Percentiles rank a stretch among this genome's conserved stretches.
These are phyloP conservation scores for Vollenhovia emeryi DNA, from an alignment of 1,140 invertebrate genomes.

Conservation along the genomic window DNA sequence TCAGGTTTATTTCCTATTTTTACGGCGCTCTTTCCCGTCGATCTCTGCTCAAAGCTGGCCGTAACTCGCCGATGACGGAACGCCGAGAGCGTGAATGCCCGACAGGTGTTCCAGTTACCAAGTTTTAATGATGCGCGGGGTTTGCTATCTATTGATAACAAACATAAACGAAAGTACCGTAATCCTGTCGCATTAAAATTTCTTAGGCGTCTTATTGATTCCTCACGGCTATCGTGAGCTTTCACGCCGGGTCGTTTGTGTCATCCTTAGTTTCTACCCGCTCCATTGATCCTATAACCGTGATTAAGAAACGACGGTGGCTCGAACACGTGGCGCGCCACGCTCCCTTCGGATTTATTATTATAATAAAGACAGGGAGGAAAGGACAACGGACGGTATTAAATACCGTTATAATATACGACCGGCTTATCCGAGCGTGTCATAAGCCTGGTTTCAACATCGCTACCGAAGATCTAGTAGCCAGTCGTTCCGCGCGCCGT, in stretches of 20 bases:
- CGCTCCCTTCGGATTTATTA: neutral
- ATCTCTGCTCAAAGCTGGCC: slow-evolving; percentile 10
- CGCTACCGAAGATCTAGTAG: slow-evolving; percentile 39
- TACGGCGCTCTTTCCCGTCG: neutral
- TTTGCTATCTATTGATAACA: neutral
- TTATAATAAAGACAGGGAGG: neutral
- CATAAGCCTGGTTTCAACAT: slow-evolving; percentile 51
- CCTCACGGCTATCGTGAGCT: neutral
- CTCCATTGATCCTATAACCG: neutral
- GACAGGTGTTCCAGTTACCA: slow-evolving; percentile 34
- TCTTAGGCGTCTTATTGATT: neutral
- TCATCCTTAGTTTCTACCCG: neutral
- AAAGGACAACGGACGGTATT: neutral
- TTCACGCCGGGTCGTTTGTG: neutral
- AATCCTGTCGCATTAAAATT: neutral
- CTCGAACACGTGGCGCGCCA: neutral
- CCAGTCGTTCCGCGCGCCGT: slow-evolving; percentile 10
- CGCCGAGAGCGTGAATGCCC: neutral
- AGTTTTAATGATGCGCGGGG: slow-evolving; percentile 23
- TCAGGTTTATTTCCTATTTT: slow-evolving; percentile 48
- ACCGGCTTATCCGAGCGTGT: slow-evolving; percentile 37
- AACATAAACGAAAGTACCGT: neutral
- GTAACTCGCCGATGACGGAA: neutral
- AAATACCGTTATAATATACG: slow-evolving; percentile 23
- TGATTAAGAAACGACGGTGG: neutral